Percentiles rank a stretch among this genome's conserved stretches.
Conservation (phyloP, 1,140 invertebrate species). For the Microplitis demolitor region DNA sequence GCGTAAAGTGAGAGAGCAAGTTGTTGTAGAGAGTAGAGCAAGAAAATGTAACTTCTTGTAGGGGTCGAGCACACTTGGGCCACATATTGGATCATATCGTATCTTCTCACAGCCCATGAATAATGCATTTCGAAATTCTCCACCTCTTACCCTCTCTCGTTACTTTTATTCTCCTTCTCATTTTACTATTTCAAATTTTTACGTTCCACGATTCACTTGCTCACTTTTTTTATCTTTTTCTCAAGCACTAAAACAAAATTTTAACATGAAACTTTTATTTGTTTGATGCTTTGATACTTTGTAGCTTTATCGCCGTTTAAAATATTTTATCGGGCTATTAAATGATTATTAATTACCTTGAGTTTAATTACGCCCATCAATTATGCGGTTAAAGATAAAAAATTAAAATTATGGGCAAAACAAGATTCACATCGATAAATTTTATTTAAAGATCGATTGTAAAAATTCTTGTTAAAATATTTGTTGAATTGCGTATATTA, state of each 20-base stretch:
- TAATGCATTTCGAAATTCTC: conserved; percentile 56
- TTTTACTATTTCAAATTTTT: conserved; percentile 24
- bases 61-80: conserved; percentile 25
- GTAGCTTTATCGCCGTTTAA: too few species aligned
- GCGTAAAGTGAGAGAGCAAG: background rate
- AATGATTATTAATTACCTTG: too few species aligned
- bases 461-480: background rate
- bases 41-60: background rate
- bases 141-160: conserved; percentile 24
- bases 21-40: background rate
- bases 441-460: background rate
- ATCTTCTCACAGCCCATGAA: conserved; percentile 59
- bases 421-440: background rate
- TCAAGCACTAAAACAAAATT: background rate
- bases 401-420: too few species aligned
- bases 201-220: conserved; percentile 21
- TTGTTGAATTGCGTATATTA: background rate
- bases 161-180: conserved; percentile 26
- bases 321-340: too few species aligned
- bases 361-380: too few species aligned
- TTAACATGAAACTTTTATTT: too few species aligned
- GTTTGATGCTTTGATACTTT: too few species aligned
- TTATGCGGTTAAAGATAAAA: too few species aligned
- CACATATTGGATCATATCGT: conserved; percentile 64
- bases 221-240: conserved; percentile 13